Conservation (phyloP, 2,888 invertebrate genomes). For the Pseudeuparius sepicola region DNA sequence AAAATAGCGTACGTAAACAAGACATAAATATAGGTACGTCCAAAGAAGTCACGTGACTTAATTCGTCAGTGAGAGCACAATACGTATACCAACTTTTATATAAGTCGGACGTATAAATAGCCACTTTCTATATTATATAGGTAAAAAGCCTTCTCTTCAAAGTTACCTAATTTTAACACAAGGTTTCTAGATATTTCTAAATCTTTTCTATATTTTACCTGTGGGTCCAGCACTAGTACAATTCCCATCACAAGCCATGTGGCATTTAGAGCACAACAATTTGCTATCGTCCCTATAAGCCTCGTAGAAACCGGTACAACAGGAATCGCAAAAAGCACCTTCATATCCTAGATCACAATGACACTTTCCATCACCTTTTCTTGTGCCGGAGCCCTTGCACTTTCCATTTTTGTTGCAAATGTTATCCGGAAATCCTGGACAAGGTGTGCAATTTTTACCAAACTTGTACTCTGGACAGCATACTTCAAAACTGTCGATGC, state of each 20-base stretch:
- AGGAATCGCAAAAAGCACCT: conserved; percentile 70
- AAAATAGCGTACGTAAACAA: too few species aligned
- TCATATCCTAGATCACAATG: conserved; percentile 73
- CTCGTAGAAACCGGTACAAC: conserved; percentile 61
- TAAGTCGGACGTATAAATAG: too few species aligned
- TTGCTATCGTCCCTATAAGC: conserved; percentile 65
- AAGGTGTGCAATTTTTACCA: conserved; percentile 72
- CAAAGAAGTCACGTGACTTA: too few species aligned
- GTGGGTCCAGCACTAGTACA: conserved; percentile 66
- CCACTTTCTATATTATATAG: too few species aligned
- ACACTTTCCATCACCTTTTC: conserved; percentile 89
- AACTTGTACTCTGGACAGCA: conserved; percentile 82
- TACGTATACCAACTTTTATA: too few species aligned
- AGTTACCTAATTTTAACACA: background rate
- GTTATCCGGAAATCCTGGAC: conserved; percentile 60
- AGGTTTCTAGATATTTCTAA: too few species aligned
- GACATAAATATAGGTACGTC: too few species aligned
- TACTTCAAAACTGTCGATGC: conserved; percentile 61
- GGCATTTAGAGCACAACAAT: conserved; percentile 68
- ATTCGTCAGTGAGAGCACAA: too few species aligned
- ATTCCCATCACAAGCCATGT: conserved; percentile 63
- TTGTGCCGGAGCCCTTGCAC: conserved; percentile 75
- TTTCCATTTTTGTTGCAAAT: conserved; percentile 74
- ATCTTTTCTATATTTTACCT: too few species aligned
- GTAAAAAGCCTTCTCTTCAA: too few species aligned